Evolutionary conservation across 2,888 invertebrate species (phyloP).

Genomic region (Scrobipalpa costella): DNA sequence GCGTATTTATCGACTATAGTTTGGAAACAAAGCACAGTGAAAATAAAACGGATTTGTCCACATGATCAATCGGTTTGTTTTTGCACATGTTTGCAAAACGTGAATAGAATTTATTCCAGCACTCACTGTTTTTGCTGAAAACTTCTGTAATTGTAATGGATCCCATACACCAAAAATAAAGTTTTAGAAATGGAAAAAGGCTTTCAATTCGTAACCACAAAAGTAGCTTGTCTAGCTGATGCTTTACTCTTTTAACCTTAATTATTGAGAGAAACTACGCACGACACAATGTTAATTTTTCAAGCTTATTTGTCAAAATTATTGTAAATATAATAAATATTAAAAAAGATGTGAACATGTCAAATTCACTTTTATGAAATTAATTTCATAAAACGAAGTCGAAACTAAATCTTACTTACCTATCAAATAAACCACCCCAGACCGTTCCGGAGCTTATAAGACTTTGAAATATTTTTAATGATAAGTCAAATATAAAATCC

Average conservation of each 20-base stretch:
- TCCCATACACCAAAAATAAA: neutral
- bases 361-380: no score
- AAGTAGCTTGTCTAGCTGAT: neutral
- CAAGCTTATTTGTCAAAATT: no score
- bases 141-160: neutral
- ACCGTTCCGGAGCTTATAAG: no score
- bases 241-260: no score
- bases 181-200: no score
- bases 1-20: neutral
- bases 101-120: neutral
- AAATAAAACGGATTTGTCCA: slow-evolving; percentile 1
- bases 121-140: neutral
- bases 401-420: no score
- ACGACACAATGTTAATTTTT: no score
- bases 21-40: slow-evolving; percentile 1
- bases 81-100: neutral
- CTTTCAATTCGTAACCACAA: neutral
- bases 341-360: no score
- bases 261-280: no score
- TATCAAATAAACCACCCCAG: no score
- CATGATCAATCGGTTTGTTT: slow-evolving; percentile 5
- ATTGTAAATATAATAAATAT: no score
- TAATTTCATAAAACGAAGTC: no score
- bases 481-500: neutral
- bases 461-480: neutral